Evolutionary conservation across 2,888 invertebrate species (phyloP).

Genomic region (Orthonevra nobilis): DNA sequence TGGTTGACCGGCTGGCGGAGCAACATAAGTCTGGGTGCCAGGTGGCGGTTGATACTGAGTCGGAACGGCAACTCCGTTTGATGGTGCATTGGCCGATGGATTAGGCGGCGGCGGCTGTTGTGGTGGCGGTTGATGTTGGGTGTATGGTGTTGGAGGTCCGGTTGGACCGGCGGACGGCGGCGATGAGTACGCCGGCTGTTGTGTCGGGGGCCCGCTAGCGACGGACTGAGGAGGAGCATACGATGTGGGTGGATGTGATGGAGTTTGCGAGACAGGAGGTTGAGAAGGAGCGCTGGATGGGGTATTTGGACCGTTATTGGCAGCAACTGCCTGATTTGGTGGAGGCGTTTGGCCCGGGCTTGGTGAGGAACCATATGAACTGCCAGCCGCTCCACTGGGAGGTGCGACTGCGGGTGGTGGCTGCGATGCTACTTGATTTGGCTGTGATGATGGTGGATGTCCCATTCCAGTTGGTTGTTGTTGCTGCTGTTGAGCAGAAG

Average conservation of each 20-base stretch:
- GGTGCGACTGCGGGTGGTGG: conserved; percentile 72
- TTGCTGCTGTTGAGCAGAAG: conserved; percentile 74
- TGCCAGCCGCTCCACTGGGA: conserved; percentile 75
- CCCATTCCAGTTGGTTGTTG: conserved; percentile 75
- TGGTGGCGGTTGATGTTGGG: conserved; percentile 75
- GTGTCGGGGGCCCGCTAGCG: conserved; percentile 76
- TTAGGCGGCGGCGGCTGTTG: conserved; percentile 78
- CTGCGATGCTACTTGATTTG: conserved; percentile 62
- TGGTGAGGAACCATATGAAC: conserved; percentile 80
- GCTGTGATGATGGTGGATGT: conserved; percentile 72
- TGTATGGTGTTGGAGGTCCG: conserved; percentile 75
- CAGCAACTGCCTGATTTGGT: conserved; percentile 71
- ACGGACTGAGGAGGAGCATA: conserved; percentile 73
- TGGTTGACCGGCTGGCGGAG: conserved; percentile 76
- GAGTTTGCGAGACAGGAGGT: conserved; percentile 63
- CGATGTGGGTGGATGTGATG: conserved; percentile 62
- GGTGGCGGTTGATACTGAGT: conserved; percentile 79
- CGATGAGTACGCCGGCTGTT: conserved; percentile 78
- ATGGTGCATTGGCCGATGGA: conserved; percentile 74
- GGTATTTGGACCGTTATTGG: conserved; percentile 71
- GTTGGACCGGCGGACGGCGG: conserved; percentile 74
- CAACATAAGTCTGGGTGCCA: conserved; percentile 78
- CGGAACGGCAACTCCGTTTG: conserved; percentile 79
- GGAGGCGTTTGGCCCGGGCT: conserved; percentile 80
- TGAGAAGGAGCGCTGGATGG: conserved; percentile 62